Evolutionary conservation across 2,797 vertebrate genomes (phyloP).

Genomic region (Pachyuromys duprasi): DNA sequence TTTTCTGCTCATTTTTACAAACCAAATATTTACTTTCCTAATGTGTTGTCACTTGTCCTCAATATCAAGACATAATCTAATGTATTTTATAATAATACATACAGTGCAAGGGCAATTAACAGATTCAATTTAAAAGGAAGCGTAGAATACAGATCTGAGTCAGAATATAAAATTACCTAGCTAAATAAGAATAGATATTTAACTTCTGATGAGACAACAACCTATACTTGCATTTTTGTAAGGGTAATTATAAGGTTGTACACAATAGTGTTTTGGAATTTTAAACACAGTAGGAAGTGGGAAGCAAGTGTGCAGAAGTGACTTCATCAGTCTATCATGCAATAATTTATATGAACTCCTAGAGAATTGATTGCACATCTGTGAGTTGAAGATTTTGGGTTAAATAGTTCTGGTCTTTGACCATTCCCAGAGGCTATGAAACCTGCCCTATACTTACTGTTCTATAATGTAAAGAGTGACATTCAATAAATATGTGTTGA

Average conservation of each 20-base stretch:
- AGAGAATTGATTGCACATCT: neutral
- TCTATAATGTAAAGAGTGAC: neutral
- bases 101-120: neutral
- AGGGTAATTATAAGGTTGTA: neutral
- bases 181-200: neutral
- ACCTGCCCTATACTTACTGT: neutral
- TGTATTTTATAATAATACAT: constrained; percentile 38
- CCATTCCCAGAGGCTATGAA: neutral
- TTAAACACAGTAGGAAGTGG: neutral
- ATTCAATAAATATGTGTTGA: neutral
- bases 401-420: constrained; percentile 10
- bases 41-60: neutral
- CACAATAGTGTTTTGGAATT: neutral
- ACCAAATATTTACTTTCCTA: neutral
- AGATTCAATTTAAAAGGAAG: constrained; percentile 35
- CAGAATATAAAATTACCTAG: constrained; percentile 4
- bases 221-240: neutral
- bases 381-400: neutral
- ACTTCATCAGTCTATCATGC: neutral
- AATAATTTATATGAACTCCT: neutral
- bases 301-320: neutral
- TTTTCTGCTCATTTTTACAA: constrained; percentile 36
- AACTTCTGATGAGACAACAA: constrained; percentile 44
- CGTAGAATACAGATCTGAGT: constrained; percentile 8
- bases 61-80: neutral